These are phyloP conservation scores for Pipistrellus nathusii DNA, from an alignment of 2,797 vertebrate species.

Conservation along the genomic window DNA sequence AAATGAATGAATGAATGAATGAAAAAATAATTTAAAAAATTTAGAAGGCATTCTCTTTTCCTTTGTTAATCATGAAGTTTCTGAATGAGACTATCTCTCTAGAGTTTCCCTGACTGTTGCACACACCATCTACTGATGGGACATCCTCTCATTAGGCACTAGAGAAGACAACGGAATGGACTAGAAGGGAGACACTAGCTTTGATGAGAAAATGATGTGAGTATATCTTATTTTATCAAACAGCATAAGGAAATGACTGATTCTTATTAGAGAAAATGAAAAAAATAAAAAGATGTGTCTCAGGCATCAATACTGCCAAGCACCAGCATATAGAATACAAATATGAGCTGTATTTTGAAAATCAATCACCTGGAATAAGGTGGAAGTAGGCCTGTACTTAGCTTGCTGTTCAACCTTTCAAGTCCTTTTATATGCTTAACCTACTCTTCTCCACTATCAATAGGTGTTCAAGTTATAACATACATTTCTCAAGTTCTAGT, in stretches of 20 bases:
- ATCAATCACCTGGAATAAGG: background rate
- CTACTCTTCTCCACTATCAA: background rate
- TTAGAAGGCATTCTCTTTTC: background rate
- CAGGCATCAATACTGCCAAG: background rate
- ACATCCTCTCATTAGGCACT: too few species aligned
- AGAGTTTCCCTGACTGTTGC: rapidly evolving
- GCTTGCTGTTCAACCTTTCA: rapidly evolving
- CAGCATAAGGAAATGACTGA: background rate
- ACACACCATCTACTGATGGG: too few species aligned
- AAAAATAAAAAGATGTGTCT: background rate
- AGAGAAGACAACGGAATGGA: background rate
- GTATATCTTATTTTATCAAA: background rate
- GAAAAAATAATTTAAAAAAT: too few species aligned
- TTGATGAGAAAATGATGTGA: background rate
- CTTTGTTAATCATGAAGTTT: background rate
- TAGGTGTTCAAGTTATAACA: background rate
- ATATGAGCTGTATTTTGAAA: background rate
- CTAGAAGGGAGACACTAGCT: background rate
- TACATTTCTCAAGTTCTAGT: background rate
- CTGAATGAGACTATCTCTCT: background rate
- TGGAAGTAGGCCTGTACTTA: rapidly evolving
- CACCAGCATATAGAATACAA: background rate
- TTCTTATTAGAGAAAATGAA: background rate
- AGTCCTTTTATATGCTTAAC: background rate
- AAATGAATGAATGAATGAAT: too few species aligned